A percentile compares a stretch with the other conserved stretches of the same genome.
phyloP scores from a whole-genome alignment of 2,888 invertebrate genomes.

The Nineta flava region DNA sequence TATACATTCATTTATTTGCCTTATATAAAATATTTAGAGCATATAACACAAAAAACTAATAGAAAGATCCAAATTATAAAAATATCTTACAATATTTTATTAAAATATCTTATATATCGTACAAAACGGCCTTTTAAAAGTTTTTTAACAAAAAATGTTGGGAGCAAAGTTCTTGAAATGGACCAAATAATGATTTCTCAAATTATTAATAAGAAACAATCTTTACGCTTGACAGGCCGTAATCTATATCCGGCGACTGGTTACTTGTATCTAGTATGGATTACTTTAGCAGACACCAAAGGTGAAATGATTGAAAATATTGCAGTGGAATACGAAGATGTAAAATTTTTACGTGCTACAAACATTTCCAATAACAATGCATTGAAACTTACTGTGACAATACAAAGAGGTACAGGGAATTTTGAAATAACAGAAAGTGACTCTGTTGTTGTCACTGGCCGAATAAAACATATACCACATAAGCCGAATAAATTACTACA shows the following conservation, averaged over 20 bases:
- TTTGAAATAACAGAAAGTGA: conserved; percentile 43
- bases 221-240: conserved; percentile 19
- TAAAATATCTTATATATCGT: too few relatives aligned
- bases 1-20: too few relatives aligned
- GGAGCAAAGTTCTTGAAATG: too few relatives aligned
- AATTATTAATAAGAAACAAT: background rate
- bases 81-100: too few relatives aligned
- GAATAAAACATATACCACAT: conserved; percentile 40
- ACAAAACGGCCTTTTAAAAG: background rate
- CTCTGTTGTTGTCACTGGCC: conserved; percentile 53
- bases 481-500: conserved; percentile 36
- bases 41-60: too few relatives aligned
- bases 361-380: conserved; percentile 29
- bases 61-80: too few relatives aligned
- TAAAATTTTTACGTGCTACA: conserved; percentile 40
- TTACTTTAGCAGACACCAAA: conserved; percentile 30
- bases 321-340: conserved; percentile 39
- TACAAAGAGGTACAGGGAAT: conserved; percentile 25
- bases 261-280: conserved; percentile 32
- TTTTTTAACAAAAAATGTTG: conserved; percentile 26
- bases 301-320: conserved; percentile 27
- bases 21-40: too few relatives aligned
- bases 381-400: conserved; percentile 21
- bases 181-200: conserved; percentile 19
- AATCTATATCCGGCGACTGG: conserved; percentile 48